Evolutionary conservation across 37 sponge, comb jelly and placozoan species (phyloP), one percentile per base, ranked within the genome.

Genomic region (Spongilla lacustris): DNA sequence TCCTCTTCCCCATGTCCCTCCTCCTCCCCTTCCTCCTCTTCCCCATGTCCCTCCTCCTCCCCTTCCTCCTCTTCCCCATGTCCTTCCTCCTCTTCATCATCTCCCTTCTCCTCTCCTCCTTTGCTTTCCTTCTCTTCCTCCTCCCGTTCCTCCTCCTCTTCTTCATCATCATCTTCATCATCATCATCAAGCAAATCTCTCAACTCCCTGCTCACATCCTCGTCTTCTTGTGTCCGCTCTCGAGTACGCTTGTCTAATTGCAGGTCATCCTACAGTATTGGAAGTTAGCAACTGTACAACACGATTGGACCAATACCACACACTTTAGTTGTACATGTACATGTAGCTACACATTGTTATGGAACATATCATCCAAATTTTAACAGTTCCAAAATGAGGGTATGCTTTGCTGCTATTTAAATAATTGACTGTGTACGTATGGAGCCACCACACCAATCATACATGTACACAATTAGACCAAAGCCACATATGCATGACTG

Each of bases 181-280:
- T 58, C 75, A 27, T 75, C 69, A 0, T 80, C 85, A 36, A 80
- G 19, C 30, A 84, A 36, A 35, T 69, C 49, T 9, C 74, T 66
- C 24, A 89, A 73, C 21, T 85, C 86, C 66, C 68, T 74, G 27
- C 48, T 81, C 31, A 85, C 76, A 76, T 85, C 77, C 31, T 37
- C 73, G 4, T 30, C 25, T 0, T 90, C 81, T 66, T 68, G 17
- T 1, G 74, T 69, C 28, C 28, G n/a, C 46, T 46, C 46, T 46
- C 8, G 46, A 10, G 46, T 8, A 46, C 8, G 46, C 8, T 46
- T 8, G 46, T 46, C 46, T n/a, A n/a, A n/a, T n/a, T n/a, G n/a
- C 46, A 46, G 8, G 8, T 46, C 46, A 46, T 46, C 46, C 46
- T 46, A 46, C 46, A 46, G 46, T 46, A 34, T 1, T 37, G 22